Conservation (phyloP, 2,888 invertebrate genomes). For the Caenorhabditis sp. region DNA sequence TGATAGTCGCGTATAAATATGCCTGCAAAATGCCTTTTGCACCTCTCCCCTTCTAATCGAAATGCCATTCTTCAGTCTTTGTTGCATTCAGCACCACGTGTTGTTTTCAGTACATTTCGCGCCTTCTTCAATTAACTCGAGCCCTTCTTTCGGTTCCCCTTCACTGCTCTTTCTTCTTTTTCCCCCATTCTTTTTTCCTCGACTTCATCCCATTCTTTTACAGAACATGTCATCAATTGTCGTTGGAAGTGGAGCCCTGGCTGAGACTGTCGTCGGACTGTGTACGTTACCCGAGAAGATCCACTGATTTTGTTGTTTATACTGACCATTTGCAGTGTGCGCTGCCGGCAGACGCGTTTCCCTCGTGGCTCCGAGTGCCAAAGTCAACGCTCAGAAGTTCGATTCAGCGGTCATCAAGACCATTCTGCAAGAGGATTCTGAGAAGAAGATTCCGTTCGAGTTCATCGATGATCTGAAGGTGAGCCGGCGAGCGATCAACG, state of each 20-base stretch:
- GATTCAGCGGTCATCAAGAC: conserved; percentile 49
- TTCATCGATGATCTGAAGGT: conserved; percentile 52
- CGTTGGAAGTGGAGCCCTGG: conserved; percentile 55
- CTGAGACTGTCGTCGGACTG: conserved; percentile 55
- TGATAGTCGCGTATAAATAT: conserved; percentile 47
- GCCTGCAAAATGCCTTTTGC: conserved; percentile 6
- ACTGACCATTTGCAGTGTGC: conserved; percentile 29
- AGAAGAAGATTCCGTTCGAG: conserved; percentile 57
- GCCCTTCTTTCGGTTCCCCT: conserved; percentile 26
- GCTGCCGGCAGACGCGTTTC: conserved; percentile 55
- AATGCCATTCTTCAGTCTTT: conserved; percentile 9
- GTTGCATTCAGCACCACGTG: conserved; percentile 25
- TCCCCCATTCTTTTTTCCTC: background rate
- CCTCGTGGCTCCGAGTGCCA: conserved; percentile 52
- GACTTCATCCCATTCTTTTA: conserved; percentile 5
- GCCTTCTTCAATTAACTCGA: conserved; percentile 28
- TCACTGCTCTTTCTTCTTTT: conserved; percentile 23
- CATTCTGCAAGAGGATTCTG: conserved; percentile 56
- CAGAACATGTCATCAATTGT: conserved; percentile 56
- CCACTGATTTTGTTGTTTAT: background rate
- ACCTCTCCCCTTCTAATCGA: background rate
- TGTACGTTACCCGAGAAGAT: too few relatives aligned
- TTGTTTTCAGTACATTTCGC: conserved; percentile 24
- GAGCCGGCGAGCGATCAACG: background rate
- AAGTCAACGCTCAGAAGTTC: conserved; percentile 49